Evolutionary conservation across 2,797 vertebrate genomes (phyloP).

Genomic region (Characodon lateralis): DNA sequence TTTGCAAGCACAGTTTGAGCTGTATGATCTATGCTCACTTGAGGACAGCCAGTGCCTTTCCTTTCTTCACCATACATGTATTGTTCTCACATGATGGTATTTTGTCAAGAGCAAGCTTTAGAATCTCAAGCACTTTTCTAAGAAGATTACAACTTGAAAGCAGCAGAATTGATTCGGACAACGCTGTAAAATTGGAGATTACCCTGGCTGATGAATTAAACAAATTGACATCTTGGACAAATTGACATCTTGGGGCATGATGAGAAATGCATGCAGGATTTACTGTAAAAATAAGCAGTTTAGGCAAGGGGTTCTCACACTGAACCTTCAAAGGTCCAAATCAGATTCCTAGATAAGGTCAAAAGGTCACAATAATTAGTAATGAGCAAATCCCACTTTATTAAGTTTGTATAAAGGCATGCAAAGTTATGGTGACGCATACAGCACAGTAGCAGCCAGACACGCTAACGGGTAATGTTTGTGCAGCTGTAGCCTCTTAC

Average conservation of each 20-base stretch:
- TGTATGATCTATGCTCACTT: background rate
- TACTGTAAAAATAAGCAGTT: background rate
- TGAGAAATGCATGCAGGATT: background rate
- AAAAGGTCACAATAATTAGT: background rate
- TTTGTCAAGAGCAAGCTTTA: slow-evolving; percentile 6
- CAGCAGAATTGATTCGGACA: background rate
- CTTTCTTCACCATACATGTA: background rate
- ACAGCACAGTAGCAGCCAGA: no score
- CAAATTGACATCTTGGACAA: background rate
- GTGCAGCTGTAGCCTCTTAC: no score
- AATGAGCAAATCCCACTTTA: background rate
- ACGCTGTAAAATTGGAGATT: background rate
- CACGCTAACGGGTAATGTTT: no score
- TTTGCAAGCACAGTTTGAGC: slow-evolving; percentile 1
- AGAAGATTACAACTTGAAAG: slow-evolving; percentile 11
- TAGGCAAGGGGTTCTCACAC: background rate
- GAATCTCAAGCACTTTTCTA: background rate
- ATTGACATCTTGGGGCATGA: background rate
- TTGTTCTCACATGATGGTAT: background rate
- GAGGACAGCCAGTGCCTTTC: background rate
- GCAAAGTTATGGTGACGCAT: no score
- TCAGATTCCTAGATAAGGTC: background rate
- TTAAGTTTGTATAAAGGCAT: background rate
- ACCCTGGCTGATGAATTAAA: background rate
- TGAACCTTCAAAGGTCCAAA: background rate